A percentile compares a stretch with the other conserved stretches of the same genome.
These are phyloP conservation scores for Platorchestia sp. DNA, from an alignment of 1,140 invertebrate genomes.

Conservation along the genomic window DNA sequence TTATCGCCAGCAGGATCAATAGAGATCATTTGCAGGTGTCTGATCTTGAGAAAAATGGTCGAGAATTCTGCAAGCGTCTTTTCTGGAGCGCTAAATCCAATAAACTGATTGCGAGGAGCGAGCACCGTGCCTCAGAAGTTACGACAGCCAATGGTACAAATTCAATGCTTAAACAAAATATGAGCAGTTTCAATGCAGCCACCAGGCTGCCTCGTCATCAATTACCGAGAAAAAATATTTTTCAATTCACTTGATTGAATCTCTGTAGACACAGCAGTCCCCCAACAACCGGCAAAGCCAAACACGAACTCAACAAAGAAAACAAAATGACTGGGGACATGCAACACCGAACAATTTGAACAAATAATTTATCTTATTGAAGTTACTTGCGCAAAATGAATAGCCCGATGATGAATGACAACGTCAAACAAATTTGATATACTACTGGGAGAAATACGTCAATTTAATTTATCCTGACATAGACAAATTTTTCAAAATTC, in stretches of 20 bases:
- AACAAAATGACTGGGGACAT: background rate
- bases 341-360: background rate
- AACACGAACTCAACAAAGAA: background rate
- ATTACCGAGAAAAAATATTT: background rate
- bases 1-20: constrained; percentile 38
- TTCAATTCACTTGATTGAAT: constrained; percentile 14
- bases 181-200: background rate
- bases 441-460: background rate
- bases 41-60: constrained; percentile 49
- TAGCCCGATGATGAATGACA: background rate
- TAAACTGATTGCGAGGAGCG: constrained; percentile 46
- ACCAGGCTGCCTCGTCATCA: background rate
- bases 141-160: background rate
- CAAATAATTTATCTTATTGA: background rate
- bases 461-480: background rate
- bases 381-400: too few species aligned
- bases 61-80: constrained; percentile 44
- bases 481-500: background rate
- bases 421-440: background rate
- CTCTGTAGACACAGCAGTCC: background rate
- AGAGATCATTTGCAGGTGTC: constrained; percentile 53
- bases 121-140: constrained; percentile 18
- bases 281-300: background rate
- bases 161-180: background rate
- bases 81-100: constrained; percentile 51